Evolutionary conservation across 2,113 vertebrate species (phyloP), one percentile per base, ranked within the genome.

Genomic region (Oreochromis spilurus): DNA sequence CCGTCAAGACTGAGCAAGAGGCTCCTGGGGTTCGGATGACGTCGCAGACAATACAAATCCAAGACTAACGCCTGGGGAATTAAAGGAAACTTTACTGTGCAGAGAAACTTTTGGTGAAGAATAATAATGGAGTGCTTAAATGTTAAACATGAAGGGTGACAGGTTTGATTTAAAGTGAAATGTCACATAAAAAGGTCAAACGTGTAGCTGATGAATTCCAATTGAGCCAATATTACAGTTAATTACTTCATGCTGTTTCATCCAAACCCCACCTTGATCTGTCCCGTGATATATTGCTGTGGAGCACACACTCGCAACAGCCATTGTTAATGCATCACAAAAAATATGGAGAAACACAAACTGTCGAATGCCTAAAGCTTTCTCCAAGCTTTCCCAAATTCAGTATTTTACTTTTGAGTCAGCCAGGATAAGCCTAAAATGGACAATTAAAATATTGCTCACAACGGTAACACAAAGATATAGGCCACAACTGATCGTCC

Each of bases 301-400:
- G 97, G 97, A 98, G 97, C 98, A 97, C 97, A 98, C 97, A 97
- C 97, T 97, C 97, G 96, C 97, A 98, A 98, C 98, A 98, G 97
- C 98, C 97, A 96, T 96, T 95, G 95, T 96, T 96, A 97, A 96
- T 96, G 96, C 94, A 96, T 95, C 95, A 97, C 95, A 96, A 94
- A 67, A 96, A 95, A 96, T 92, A 93, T 95, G 94, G 81, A 95
- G 85, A 97, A 97, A 97, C 97, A 96, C 96, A 97, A 96, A 95
- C 87, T 95, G 92, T 96, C 93, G 90, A 95, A 96, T 96, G 97
- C 96, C 97, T 94, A 96, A 97, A 96, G 96, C 96, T 96, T 96
- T 97, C 97, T 98, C 97, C 95, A 96, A 97, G 98, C 97, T 97
- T 98, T 97, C 93, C 97, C 98, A 99, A 98, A 92, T 93, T 91